Conservation (phyloP, 1,140 invertebrate genomes). For the Sycobia sp. region DNA sequence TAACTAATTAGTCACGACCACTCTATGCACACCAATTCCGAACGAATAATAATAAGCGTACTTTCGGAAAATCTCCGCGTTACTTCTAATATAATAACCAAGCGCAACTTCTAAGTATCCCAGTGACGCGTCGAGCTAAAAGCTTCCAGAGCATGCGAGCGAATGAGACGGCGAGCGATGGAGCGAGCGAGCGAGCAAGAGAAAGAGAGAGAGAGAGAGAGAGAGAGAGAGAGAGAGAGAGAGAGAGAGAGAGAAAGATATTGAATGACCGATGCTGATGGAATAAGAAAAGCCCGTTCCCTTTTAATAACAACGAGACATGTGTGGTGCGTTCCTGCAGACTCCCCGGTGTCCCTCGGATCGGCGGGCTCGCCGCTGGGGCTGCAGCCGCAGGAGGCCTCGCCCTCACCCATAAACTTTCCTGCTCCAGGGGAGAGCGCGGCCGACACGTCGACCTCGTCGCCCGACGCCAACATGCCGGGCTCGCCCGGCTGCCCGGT, state of each 20-base stretch:
- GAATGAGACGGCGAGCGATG: background rate
- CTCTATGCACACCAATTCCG: no score
- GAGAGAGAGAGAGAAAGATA: no score
- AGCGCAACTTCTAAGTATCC: no score
- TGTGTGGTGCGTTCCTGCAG: slow-evolving; percentile 47
- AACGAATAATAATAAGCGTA: no score
- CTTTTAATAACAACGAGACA: background rate
- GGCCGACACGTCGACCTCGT: slow-evolving; percentile 87
- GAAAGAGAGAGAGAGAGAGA: background rate
- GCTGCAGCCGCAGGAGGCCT: slow-evolving; percentile 56
- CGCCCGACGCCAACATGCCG: slow-evolving; percentile 80
- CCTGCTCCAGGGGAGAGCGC: slow-evolving; percentile 79
- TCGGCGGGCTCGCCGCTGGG: slow-evolving; percentile 59
- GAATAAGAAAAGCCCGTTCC: background rate
- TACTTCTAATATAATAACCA: no score
- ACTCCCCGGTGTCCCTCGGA: slow-evolving; percentile 61
- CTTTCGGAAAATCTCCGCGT: no score
- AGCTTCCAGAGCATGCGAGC: no score
- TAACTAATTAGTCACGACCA: no score
- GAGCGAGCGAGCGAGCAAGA: no score
- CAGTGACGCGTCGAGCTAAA: no score
- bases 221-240: background rate
- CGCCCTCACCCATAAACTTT: slow-evolving; percentile 61
- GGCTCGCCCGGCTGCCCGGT: slow-evolving; percentile 67
- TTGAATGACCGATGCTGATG: background rate